A percentile compares a stretch with the other conserved stretches of the same genome.
phyloP scores from a whole-genome alignment of 2,113 vertebrate genomes.

The Benitochromis conjunctus region DNA sequence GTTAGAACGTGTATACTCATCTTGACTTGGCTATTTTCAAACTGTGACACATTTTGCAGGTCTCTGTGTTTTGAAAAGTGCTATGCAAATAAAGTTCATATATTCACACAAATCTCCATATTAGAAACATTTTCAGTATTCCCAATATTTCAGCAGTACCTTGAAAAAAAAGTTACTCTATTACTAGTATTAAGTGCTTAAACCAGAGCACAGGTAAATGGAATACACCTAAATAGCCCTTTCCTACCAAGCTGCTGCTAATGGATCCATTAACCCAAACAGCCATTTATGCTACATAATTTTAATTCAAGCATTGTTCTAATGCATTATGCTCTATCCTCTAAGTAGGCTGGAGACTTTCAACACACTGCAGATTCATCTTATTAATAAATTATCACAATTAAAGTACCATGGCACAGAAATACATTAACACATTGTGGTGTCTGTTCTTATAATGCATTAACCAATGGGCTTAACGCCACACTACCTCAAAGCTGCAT shows the following conservation, averaged over 20 bases:
- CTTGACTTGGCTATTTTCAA: not conserved
- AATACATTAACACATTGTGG: constrained; percentile 5
- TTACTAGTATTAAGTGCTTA: not conserved
- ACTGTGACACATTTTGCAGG: not conserved
- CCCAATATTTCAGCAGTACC: not conserved
- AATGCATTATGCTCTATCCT: not conserved
- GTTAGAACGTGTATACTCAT: not conserved
- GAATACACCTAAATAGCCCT: not conserved
- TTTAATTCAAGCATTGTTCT: not conserved
- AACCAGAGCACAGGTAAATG: not conserved
- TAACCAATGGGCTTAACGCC: not conserved
- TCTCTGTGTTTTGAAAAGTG: not conserved
- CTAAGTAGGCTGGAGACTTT: not conserved
- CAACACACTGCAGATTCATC: not conserved
- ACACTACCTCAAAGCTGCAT: not conserved
- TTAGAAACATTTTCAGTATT: not conserved
- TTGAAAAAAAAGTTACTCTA: not conserved
- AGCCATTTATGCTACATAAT: not conserved
- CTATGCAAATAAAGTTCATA: not conserved
- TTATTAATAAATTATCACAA: not conserved
- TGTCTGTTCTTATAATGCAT: constrained; percentile 8
- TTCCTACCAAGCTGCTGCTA: not conserved
- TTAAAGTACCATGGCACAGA: not conserved
- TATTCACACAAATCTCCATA: not conserved
- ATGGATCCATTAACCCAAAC: constrained; percentile 8